A percentile compares a stretch with the other conserved stretches of the same genome.
These are phyloP conservation scores for Propithecus coquereli DNA, from an alignment of 2,113 vertebrate genomes.

Conservation along the genomic window DNA sequence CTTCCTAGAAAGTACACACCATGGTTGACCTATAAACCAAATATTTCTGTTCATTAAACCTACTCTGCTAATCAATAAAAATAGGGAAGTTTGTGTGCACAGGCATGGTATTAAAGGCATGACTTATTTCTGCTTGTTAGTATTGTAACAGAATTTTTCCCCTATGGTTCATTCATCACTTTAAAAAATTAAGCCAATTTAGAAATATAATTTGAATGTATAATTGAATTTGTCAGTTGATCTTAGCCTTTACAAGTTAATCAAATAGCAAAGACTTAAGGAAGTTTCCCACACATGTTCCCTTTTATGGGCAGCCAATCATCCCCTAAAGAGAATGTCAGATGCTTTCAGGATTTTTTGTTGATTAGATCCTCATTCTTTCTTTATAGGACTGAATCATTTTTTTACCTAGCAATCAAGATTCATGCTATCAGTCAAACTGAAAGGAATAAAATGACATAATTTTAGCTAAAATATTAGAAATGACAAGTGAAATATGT, in stretches of 20 bases:
- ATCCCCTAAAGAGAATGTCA: conserved; percentile 65
- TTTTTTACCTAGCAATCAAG: conserved; percentile 70
- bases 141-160: conserved; percentile 65
- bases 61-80: conserved; percentile 19
- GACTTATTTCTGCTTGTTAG: conserved; percentile 68
- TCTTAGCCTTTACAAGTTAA: conserved; percentile 81
- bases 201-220: conserved; percentile 82
- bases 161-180: conserved; percentile 81
- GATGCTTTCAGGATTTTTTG: conserved; percentile 50
- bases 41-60: conserved; percentile 22
- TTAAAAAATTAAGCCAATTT: conserved; percentile 85
- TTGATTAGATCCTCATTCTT: conserved; percentile 74
- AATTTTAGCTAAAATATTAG: conserved; percentile 77
- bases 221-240: conserved; percentile 84
- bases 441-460: conserved; percentile 75
- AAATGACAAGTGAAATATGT: conserved; percentile 80
- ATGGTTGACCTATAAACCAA: conserved; percentile 9
- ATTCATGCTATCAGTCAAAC: conserved; percentile 65
- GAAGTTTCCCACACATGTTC: conserved; percentile 63
- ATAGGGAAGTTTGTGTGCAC: background rate
- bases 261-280: conserved; percentile 77
- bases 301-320: conserved; percentile 47
- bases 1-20: conserved; percentile 40
- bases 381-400: conserved; percentile 63
- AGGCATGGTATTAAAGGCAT: conserved; percentile 63